Conservation (phyloP, 1,140 invertebrate genomes). For the Diabrotica undecimpunctata region DNA sequence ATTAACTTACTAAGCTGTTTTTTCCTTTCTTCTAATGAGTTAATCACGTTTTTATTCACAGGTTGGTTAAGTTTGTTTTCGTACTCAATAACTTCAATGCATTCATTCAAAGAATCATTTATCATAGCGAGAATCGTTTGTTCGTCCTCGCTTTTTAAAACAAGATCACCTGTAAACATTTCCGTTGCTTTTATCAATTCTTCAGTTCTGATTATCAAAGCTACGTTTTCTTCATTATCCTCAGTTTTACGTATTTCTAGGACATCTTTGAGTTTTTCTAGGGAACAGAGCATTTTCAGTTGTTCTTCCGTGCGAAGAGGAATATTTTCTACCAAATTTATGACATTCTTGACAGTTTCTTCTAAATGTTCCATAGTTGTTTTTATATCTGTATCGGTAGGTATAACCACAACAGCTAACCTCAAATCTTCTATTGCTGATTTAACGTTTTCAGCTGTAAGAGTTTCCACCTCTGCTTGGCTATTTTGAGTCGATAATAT, state of each 20-base stretch:
- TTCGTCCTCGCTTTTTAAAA: constrained; percentile 27
- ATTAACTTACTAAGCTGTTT: neutral
- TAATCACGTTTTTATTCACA: neutral
- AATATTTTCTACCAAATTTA: constrained; percentile 43
- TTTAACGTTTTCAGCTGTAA: constrained; percentile 34
- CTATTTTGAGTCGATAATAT: constrained; percentile 23
- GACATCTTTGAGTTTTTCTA: constrained; percentile 11
- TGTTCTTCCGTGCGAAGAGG: constrained; percentile 24
- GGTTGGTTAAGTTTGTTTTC: neutral
- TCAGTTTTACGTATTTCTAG: constrained; percentile 19
- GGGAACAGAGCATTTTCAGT: constrained; percentile 16
- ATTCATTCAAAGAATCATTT: constrained; percentile 19
- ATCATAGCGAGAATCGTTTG: constrained; percentile 21
- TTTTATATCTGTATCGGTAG: constrained; percentile 35
- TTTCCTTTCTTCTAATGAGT: neutral
- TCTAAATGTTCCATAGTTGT: constrained; percentile 40
- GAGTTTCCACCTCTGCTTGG: neutral
- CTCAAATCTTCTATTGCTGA: constrained; percentile 39
- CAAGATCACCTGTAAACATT: constrained; percentile 22
- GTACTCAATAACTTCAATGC: neutral
- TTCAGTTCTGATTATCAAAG: constrained; percentile 20
- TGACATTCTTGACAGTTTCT: constrained; percentile 43
- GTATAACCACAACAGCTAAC: constrained; percentile 36
- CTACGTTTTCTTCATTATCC: constrained; percentile 20
- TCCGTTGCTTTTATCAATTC: constrained; percentile 9